Percentiles rank a stretch among this genome's conserved stretches.
These are phyloP conservation scores for Epirrhoe tristata DNA, from an alignment of 2,888 invertebrate genomes.

Conservation along the genomic window DNA sequence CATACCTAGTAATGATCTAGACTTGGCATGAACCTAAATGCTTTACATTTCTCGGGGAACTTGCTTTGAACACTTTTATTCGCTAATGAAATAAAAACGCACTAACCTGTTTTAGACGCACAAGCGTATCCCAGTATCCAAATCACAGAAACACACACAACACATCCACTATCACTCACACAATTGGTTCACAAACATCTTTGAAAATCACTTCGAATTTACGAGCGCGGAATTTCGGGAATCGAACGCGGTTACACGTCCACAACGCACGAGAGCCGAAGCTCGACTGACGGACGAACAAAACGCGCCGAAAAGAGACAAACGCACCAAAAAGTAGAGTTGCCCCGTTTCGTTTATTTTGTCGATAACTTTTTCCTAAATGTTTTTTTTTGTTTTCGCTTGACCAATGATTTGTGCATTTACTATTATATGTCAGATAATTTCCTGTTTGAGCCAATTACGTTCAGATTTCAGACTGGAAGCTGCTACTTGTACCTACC, in stretches of 20 bases:
- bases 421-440: constrained; percentile 47
- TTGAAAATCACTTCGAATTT: constrained; percentile 17
- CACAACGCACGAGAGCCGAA: constrained; percentile 48
- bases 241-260: constrained; percentile 31
- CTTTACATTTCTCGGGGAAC: not conserved
- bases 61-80: not conserved
- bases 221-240: constrained; percentile 21
- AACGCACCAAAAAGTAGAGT: constrained; percentile 49
- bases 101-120: constrained; percentile 28
- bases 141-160: constrained; percentile 27
- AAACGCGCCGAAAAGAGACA: constrained; percentile 18
- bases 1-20: not conserved
- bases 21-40: not conserved
- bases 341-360: constrained; percentile 39
- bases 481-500: constrained; percentile 46
- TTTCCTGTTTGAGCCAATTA: constrained; percentile 50
- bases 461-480: not conserved
- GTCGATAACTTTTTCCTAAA: constrained; percentile 50
- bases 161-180: constrained; percentile 26
- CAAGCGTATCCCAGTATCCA: constrained; percentile 25
- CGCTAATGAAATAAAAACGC: constrained; percentile 2
- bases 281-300: constrained; percentile 54
- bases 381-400: constrained; percentile 34
- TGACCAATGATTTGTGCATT: constrained; percentile 15
- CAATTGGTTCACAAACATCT: constrained; percentile 23